Evolutionary conservation across 1,140 invertebrate genomes (phyloP).

Genomic region (Drosophila pandora): DNA sequence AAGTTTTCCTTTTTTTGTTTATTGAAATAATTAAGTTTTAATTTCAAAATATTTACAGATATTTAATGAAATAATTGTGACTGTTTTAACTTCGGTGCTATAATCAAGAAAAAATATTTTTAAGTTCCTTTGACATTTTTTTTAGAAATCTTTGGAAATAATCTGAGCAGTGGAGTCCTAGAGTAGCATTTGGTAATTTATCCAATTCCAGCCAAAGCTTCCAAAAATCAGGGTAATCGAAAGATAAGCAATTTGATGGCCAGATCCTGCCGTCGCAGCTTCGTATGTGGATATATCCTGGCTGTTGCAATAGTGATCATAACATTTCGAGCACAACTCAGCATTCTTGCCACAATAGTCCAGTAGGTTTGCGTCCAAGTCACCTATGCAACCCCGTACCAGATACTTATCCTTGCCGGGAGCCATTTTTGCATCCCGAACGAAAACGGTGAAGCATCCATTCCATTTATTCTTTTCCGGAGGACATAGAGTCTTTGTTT

Average conservation of each 20-base stretch:
- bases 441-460: slow-evolving; percentile 18
- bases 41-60: neutral
- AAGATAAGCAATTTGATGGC: neutral
- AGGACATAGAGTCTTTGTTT: neutral
- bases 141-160: neutral
- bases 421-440: neutral
- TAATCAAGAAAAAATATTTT: neutral
- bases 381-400: slow-evolving; percentile 61
- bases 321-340: slow-evolving; percentile 50
- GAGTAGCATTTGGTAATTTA: neutral
- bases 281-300: slow-evolving; percentile 10
- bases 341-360: slow-evolving; percentile 44
- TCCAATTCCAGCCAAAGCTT: slow-evolving; percentile 3
- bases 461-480: neutral
- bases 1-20: too few relatives aligned
- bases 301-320: slow-evolving; percentile 46
- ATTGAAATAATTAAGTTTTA: too few relatives aligned
- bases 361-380: slow-evolving; percentile 28
- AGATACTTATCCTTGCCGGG: slow-evolving; percentile 45
- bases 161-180: neutral
- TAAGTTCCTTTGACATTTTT: neutral
- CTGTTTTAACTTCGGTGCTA: neutral
- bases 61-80: neutral
- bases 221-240: slow-evolving; percentile 11
- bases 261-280: neutral